Evolutionary conservation across 1,140 invertebrate species (phyloP), one percentile per base, ranked within the genome.

Genomic region (Brachionus plicatilis): DNA sequence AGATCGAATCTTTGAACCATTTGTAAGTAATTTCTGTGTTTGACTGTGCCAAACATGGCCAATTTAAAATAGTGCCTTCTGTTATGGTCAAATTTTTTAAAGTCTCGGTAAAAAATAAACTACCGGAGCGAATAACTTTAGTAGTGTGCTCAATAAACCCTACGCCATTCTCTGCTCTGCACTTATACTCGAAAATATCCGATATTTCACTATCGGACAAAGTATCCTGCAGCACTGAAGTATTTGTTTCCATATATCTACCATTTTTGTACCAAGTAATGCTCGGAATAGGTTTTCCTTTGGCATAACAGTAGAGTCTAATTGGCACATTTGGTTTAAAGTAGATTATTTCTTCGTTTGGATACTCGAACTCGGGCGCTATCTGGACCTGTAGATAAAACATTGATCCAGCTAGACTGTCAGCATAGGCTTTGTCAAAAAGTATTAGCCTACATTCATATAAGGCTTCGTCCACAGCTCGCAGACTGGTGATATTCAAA

Each of bases 351-450:
- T 82, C 79, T 68, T 82, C 53, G 20, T 82, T 82, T 14, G 79
- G 79, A 37, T 82, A 82, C 27, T 82, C 79, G n/a, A 82, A 82
- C 29, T 82, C 79, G 3, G 79, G 79, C 6, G 79, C 79, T 45
- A 82, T 37, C 33, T 82, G 79, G 5, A 82, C 79, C 66, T 82
- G 79, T 27, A 82, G n/a, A 66, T 82, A 82, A 82, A 82, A 82
- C 79, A 82, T 82, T 0, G 79, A 82, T 24, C 79, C 79, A 27
- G 65, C 27, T 65, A 65, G 53, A 41, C 79, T 82, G 17, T 82
- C 79, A 33, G 79, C 79, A 65, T 82, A 82, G 6, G 79, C 79
- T 68, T 82, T 82, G 27, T 82, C 79, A 24, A 82, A 82, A n/a
- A 82, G 41, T 29, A 82, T 68, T 29, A 82, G 33, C 1, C 79